Conservation (phyloP, 2,888 invertebrate species). For the Nomada fucata region DNA sequence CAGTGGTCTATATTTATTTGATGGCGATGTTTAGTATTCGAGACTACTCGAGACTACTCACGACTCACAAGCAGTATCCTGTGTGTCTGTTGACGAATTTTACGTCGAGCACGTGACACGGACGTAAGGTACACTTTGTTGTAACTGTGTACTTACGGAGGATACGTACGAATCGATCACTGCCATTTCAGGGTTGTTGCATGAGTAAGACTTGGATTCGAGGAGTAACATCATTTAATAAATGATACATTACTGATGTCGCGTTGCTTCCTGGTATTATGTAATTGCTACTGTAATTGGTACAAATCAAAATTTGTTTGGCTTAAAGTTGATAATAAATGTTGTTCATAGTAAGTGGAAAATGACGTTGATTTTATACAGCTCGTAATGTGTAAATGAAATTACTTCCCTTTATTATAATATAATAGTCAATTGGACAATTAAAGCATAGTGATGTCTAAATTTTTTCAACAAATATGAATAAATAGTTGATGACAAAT, state of each 20-base stretch:
- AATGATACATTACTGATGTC: neutral
- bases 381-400: no score
- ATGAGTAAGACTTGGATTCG: constrained; percentile 16
- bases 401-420: no score
- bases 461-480: no score
- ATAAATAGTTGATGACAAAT: no score
- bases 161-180: constrained; percentile 35
- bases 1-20: neutral
- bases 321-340: neutral
- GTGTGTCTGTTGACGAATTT: neutral
- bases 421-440: no score
- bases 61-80: neutral
- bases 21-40: neutral
- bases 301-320: no score
- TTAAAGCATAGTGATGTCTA: no score
- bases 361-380: no score
- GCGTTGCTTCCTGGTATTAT: neutral
- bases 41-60: neutral
- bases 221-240: constrained; percentile 1
- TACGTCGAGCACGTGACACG: constrained; percentile 24
- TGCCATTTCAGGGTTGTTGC: constrained; percentile 25
- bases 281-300: neutral
- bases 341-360: neutral
- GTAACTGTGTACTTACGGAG: neutral
- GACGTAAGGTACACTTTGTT: constrained; percentile 18